Percentiles rank a stretch among this genome's conserved stretches.
These are phyloP conservation scores for Cepaea hortensis DNA, from an alignment of 2,888 invertebrate species.

Conservation along the genomic window DNA sequence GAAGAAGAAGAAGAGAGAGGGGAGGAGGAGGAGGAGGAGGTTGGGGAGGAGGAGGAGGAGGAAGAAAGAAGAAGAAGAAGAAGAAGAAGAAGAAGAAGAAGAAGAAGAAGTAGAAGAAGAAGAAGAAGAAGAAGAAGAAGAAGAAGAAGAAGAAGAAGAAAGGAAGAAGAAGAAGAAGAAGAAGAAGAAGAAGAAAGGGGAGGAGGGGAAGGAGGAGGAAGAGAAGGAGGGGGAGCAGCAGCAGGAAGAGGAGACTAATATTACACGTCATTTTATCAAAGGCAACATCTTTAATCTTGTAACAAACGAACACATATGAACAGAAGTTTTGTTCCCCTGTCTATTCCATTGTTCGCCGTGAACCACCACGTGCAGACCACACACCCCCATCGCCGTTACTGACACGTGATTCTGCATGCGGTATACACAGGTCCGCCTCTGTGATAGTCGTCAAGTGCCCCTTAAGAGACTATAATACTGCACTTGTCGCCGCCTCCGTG, in stretches of 20 bases:
- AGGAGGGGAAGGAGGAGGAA: background rate
- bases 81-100: conserved; percentile 3
- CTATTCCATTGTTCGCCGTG: background rate
- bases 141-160: conserved; percentile 2
- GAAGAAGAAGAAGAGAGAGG: too few species aligned
- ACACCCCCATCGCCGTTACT: too few species aligned
- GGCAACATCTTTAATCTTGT: background rate
- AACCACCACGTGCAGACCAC: too few species aligned
- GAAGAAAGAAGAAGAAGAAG: background rate
- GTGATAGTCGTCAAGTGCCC: too few species aligned
- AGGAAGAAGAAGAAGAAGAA: background rate
- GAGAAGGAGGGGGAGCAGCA: background rate
- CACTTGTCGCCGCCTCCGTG: too few species aligned
- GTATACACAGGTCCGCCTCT: too few species aligned
- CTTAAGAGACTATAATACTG: too few species aligned
- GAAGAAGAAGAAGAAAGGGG: background rate
- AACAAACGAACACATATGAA: too few species aligned
- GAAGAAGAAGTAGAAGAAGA: background rate
- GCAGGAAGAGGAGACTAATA: background rate
- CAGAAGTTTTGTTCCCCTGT: too few species aligned
- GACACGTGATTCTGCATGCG: too few species aligned
- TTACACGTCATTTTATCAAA: background rate
- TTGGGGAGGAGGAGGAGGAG: background rate
- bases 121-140: too few species aligned
- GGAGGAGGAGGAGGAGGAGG: background rate